phyloP scores from a whole-genome alignment of 2,888 invertebrate genomes.

The Hirtodrosophila alboralis region DNA sequence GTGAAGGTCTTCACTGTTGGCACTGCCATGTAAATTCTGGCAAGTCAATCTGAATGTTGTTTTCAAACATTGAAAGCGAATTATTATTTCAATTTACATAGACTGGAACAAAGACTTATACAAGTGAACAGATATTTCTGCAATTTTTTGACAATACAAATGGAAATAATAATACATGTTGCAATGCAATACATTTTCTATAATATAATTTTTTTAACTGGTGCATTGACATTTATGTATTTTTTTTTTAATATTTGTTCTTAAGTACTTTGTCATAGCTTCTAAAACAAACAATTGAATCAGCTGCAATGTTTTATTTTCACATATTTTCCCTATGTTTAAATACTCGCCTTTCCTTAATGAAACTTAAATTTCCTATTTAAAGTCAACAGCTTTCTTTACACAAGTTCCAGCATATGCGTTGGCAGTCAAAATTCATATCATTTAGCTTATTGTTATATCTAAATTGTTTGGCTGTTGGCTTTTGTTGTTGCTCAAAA shows the following conservation, averaged over 20 bases:
- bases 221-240: no score
- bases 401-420: constrained; percentile 29
- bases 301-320: constrained; percentile 47
- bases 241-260: background rate
- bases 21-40: constrained; percentile 38
- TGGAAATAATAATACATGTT: background rate
- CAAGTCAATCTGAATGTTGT: constrained; percentile 51
- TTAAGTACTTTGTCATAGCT: background rate
- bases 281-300: constrained; percentile 17
- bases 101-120: constrained; percentile 4
- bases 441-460: constrained; percentile 60
- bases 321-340: background rate
- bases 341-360: constrained; percentile 20
- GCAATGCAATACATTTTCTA: no score
- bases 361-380: constrained; percentile 38
- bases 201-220: no score
- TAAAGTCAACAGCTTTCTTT: constrained; percentile 42
- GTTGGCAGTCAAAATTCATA: constrained; percentile 40
- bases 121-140: background rate
- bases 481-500: constrained; percentile 70
- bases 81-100: constrained; percentile 35
- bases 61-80: constrained; percentile 29
- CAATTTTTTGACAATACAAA: background rate
- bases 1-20: constrained; percentile 21
- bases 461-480: constrained; percentile 63